Percentiles rank a stretch among this genome's conserved stretches.
These are phyloP conservation scores for Cataglyphis rosenhaueri DNA, from an alignment of 2,888 invertebrate species.

Conservation along the genomic window DNA sequence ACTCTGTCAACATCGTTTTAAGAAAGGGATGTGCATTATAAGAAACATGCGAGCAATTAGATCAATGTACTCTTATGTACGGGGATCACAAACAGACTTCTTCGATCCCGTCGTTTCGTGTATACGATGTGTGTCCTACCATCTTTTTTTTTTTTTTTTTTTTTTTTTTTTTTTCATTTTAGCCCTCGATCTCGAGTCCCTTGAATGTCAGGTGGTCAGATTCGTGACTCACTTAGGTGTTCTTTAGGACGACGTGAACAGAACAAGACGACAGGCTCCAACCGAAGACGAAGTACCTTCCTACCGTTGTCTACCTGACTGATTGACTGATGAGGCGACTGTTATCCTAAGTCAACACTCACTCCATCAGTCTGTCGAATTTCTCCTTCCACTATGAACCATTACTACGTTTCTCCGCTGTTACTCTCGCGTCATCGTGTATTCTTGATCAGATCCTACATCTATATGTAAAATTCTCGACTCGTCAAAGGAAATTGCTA, in stretches of 20 bases:
- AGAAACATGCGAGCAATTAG: slow-evolving; percentile 30
- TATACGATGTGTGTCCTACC: not conserved
- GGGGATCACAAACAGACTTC: slow-evolving; percentile 34
- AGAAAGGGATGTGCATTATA: not conserved
- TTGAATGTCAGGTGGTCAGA: slow-evolving; percentile 76
- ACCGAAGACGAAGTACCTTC: slow-evolving; percentile 82
- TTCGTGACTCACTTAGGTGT: slow-evolving; percentile 81
- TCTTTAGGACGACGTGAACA: slow-evolving; percentile 72
- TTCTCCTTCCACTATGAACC: slow-evolving; percentile 58
- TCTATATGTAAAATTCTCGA: slow-evolving; percentile 44
- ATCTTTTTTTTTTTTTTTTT: slow-evolving; percentile 8
- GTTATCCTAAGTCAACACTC: slow-evolving; percentile 85
- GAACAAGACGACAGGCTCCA: slow-evolving; percentile 74
- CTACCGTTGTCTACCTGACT: slow-evolving; percentile 83
- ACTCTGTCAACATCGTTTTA: not conserved
- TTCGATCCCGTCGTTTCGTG: slow-evolving; percentile 40
- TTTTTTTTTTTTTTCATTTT: slow-evolving; percentile 27
- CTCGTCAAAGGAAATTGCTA: slow-evolving; percentile 30
- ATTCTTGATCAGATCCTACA: slow-evolving; percentile 29
- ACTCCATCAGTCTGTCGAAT: slow-evolving; percentile 83
- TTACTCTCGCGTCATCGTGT: slow-evolving; percentile 44
- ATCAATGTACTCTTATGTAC: slow-evolving; percentile 37
- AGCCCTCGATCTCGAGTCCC: slow-evolving; percentile 45
- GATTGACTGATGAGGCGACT: slow-evolving; percentile 85
- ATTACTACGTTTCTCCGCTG: slow-evolving; percentile 58